Conservation (phyloP, 2,888 invertebrate species). For the Protonemura montana region DNA sequence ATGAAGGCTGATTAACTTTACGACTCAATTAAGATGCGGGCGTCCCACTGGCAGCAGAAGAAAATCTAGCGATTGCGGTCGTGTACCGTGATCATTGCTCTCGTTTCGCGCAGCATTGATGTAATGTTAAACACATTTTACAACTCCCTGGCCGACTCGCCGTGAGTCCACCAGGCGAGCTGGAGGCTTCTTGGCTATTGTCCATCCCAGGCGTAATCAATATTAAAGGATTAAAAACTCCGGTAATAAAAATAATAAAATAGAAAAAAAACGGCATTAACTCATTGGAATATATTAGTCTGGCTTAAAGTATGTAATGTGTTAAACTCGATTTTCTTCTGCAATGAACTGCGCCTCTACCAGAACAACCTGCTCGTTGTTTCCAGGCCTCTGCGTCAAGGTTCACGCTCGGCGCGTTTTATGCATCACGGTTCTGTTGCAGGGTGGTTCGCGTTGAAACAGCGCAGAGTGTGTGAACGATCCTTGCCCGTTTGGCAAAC, state of each 20-base stretch:
- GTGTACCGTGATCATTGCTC: no score
- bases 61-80: no score
- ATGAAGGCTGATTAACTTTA: neutral
- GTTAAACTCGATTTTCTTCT: conserved; percentile 24
- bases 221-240: conserved; percentile 18
- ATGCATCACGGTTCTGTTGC: neutral
- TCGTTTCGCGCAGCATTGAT: no score
- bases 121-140: neutral
- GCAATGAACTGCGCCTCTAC: neutral
- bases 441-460: neutral
- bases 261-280: conserved; percentile 7
- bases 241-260: neutral
- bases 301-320: conserved; percentile 1
- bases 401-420: neutral
- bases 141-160: neutral
- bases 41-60: no score
- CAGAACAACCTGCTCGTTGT: conserved; percentile 7
- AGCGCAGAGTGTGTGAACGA: neutral
- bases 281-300: conserved; percentile 26
- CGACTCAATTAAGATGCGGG: neutral
- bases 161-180: neutral
- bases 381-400: neutral
- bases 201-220: neutral
- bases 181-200: neutral
- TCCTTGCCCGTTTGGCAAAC: neutral